Evolutionary conservation across 2,888 invertebrate species (phyloP).

Genomic region (Abrostola triplasia): DNA sequence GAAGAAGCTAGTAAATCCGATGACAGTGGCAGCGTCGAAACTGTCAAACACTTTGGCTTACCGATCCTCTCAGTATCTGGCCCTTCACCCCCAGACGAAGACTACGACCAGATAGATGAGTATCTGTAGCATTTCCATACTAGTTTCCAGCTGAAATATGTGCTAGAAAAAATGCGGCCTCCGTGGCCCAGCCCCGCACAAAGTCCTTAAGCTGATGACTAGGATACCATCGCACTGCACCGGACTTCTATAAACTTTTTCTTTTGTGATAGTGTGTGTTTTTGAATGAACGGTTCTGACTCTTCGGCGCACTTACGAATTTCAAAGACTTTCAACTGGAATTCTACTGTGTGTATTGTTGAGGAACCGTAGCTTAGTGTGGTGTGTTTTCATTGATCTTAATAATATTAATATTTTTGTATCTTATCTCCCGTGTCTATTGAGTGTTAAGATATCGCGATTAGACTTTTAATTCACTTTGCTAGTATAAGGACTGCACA

Average conservation of each 20-base stretch:
- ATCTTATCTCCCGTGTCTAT: constrained; percentile 68
- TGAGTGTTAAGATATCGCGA: constrained; percentile 68
- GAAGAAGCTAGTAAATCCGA: constrained; percentile 84
- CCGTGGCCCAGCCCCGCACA: constrained; percentile 82
- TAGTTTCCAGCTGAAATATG: constrained; percentile 85
- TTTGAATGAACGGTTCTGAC: constrained; percentile 51
- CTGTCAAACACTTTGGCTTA: constrained; percentile 90
- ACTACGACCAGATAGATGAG: constrained; percentile 89
- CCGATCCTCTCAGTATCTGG: constrained; percentile 94
- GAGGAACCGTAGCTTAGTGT: constrained; percentile 81
- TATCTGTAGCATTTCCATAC: constrained; percentile 89
- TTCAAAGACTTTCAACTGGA: constrained; percentile 66
- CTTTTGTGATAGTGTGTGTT: constrained; percentile 64
- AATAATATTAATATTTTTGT: constrained; percentile 68
- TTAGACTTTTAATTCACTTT: constrained; percentile 69
- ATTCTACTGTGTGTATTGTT: constrained; percentile 76
- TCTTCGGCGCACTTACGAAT: constrained; percentile 72
- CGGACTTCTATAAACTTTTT: constrained; percentile 63
- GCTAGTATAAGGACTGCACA: constrained; percentile 79
- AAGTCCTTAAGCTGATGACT: constrained; percentile 75
- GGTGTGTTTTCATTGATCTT: constrained; percentile 74
- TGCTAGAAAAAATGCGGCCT: constrained; percentile 84
- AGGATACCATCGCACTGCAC: constrained; percentile 63
- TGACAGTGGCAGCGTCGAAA: constrained; percentile 83
- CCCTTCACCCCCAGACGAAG: constrained; percentile 93